A percentile compares a stretch with the other conserved stretches of the same genome.
Conservation (phyloP, 2,797 vertebrate genomes). For the Moxostoma hubbsi region DNA sequence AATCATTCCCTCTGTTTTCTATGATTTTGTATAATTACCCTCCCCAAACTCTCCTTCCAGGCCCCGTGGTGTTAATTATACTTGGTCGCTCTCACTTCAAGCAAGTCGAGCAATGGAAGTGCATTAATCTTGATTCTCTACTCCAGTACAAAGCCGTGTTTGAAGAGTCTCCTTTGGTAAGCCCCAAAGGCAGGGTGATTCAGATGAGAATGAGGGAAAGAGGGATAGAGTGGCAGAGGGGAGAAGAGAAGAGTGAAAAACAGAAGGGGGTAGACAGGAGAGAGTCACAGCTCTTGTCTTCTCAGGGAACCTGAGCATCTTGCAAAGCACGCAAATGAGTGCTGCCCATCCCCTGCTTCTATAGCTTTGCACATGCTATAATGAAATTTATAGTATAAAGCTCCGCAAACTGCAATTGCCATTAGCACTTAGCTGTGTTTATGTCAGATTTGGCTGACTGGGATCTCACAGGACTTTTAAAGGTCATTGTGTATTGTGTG, state of each 20-base stretch:
- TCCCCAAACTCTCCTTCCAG: constrained; percentile 61
- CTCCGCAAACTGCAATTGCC: background rate
- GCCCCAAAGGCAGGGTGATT: constrained; percentile 72
- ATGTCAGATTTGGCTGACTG: constrained; percentile 23
- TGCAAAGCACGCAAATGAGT: constrained; percentile 61
- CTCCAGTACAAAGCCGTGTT: constrained; percentile 76
- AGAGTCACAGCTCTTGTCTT: constrained; percentile 58
- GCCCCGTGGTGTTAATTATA: constrained; percentile 80
- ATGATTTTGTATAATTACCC: constrained; percentile 57
- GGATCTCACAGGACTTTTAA: constrained; percentile 7
- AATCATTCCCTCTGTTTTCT: constrained; percentile 60
- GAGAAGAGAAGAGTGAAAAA: constrained; percentile 19
- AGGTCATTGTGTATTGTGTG: constrained; percentile 19
- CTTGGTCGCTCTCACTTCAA: constrained; percentile 59
- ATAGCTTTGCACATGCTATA: background rate
- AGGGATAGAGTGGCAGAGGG: constrained; percentile 49
- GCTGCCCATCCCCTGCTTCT: background rate
- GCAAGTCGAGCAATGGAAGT: constrained; percentile 69
- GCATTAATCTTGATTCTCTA: constrained; percentile 82
- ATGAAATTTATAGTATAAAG: constrained; percentile 12
- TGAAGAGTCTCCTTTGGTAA: constrained; percentile 77
- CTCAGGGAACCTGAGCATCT: constrained; percentile 56
- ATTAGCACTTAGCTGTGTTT: constrained; percentile 27
- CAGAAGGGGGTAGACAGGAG: background rate
- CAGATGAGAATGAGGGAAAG: constrained; percentile 45